Conservation (phyloP, 2,888 invertebrate genomes). For the Neoascia interrupta region DNA sequence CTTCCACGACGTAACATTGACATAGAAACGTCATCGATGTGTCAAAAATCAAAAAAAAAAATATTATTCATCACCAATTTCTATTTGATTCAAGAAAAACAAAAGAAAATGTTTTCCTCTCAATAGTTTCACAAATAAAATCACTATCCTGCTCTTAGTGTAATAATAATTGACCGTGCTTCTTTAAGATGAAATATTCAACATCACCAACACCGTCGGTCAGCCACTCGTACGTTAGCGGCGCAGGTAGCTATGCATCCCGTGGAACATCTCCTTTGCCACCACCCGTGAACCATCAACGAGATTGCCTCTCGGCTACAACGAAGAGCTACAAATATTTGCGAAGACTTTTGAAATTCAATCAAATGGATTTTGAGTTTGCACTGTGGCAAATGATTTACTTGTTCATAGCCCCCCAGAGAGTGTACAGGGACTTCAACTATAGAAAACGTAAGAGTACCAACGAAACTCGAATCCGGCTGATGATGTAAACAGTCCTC, state of each 20-base stretch:
- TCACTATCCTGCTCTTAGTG: background rate
- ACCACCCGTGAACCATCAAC: slow-evolving; percentile 85
- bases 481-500: background rate
- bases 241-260: slow-evolving; percentile 76
- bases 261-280: slow-evolving; percentile 85
- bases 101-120: slow-evolving; percentile 38
- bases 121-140: slow-evolving; percentile 13
- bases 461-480: background rate
- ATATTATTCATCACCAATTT: slow-evolving; percentile 37
- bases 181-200: slow-evolving; percentile 82
- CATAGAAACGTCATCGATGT: slow-evolving; percentile 53
- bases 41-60: slow-evolving; percentile 48
- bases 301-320: slow-evolving; percentile 89
- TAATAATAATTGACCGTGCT: background rate
- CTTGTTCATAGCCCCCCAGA: slow-evolving; percentile 95
- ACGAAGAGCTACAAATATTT: slow-evolving; percentile 94
- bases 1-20: slow-evolving; percentile 2
- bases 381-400: slow-evolving; percentile 99
- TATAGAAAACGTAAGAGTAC: slow-evolving; percentile 96
- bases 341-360: slow-evolving; percentile 90
- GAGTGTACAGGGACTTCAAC: slow-evolving; percentile 97
- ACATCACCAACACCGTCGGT: slow-evolving; percentile 83
- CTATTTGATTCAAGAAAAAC: slow-evolving; percentile 38
- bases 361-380: slow-evolving; percentile 99
- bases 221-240: slow-evolving; percentile 76